A percentile compares a stretch with the other conserved stretches of the same genome.
phyloP scores from a whole-genome alignment of 2,888 invertebrate genomes.

The Pyrocoelia pectoralis region DNA sequence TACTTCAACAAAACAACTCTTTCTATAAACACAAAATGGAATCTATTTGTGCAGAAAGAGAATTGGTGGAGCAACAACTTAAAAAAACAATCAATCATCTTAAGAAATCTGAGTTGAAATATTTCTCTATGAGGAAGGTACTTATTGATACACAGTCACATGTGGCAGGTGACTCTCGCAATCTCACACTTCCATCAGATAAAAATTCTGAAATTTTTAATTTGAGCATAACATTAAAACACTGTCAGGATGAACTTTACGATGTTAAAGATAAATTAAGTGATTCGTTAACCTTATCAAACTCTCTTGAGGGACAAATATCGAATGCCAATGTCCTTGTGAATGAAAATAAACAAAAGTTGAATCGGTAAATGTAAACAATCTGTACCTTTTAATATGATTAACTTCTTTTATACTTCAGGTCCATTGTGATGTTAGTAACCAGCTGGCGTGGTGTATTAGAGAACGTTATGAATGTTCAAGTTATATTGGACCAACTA shows the following conservation, averaged over 20 bases:
- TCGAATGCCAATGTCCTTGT: background rate
- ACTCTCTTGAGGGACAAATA: background rate
- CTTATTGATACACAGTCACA: constrained; percentile 8
- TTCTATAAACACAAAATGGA: constrained; percentile 2
- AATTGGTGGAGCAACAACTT: background rate
- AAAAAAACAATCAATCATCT: constrained; percentile 13
- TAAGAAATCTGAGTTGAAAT: constrained; percentile 15
- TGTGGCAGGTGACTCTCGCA: background rate
- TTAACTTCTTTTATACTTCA: background rate
- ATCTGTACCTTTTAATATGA: background rate
- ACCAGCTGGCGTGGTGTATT: constrained; percentile 15
- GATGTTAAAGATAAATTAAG: constrained; percentile 11
- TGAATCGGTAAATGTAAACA: background rate
- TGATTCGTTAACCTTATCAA: background rate
- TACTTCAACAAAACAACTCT: background rate
- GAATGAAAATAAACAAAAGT: constrained; percentile 3
- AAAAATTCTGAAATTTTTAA: background rate
- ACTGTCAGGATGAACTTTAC: constrained; percentile 11
- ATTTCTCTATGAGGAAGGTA: constrained; percentile 13
- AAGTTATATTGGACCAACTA: background rate
- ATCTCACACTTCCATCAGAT: too few relatives aligned
- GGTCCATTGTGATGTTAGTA: constrained; percentile 14
- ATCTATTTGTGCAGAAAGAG: background rate
- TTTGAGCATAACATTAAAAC: constrained; percentile 11
- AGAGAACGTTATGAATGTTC: background rate